Evolutionary conservation across 2,888 invertebrate species (phyloP).

Genomic region (Caenorhabditis angaria): DNA sequence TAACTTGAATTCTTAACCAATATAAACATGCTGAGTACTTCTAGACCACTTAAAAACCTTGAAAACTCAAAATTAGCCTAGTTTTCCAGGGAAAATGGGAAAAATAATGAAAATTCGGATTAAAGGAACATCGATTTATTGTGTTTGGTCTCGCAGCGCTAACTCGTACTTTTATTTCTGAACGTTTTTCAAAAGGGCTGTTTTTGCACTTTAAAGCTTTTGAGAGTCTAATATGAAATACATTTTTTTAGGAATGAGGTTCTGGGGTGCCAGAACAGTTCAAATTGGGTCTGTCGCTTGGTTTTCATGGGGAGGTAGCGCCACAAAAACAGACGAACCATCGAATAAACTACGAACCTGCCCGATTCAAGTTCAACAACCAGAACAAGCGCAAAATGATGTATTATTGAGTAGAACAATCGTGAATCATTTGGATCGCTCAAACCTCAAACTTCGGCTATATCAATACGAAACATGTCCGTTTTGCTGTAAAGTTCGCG

Average conservation of each 20-base stretch:
- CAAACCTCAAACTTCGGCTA: conserved; percentile 81
- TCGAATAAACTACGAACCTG: conserved; percentile 27
- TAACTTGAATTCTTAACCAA: no score
- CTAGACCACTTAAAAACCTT: no score
- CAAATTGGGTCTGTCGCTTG: conserved; percentile 36
- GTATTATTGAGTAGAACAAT: conserved; percentile 54
- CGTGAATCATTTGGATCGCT: conserved; percentile 64
- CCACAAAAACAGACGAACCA: conserved; percentile 28
- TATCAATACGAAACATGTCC: conserved; percentile 94
- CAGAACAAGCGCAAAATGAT: conserved; percentile 46
- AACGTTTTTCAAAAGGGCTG: conserved; percentile 2
- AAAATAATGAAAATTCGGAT: conserved; percentile 7
- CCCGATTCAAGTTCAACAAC: conserved; percentile 49
- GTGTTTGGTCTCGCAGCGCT: conserved; percentile 27
- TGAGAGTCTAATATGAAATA: background rate
- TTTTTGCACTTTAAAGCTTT: conserved; percentile 1
- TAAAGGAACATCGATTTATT: conserved; percentile 33
- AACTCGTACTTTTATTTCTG: conserved; percentile 23
- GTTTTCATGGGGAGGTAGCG: conserved; percentile 30
- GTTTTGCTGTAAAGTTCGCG: conserved; percentile 76
- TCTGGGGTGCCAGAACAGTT: conserved; percentile 26
- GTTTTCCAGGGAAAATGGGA: conserved; percentile 12
- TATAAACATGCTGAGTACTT: no score
- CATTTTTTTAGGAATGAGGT: conserved; percentile 23
- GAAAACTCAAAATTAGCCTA: background rate